These are phyloP conservation scores for Procavia capensis DNA, from an alignment of 2,113 vertebrate genomes.

Conservation along the genomic window DNA sequence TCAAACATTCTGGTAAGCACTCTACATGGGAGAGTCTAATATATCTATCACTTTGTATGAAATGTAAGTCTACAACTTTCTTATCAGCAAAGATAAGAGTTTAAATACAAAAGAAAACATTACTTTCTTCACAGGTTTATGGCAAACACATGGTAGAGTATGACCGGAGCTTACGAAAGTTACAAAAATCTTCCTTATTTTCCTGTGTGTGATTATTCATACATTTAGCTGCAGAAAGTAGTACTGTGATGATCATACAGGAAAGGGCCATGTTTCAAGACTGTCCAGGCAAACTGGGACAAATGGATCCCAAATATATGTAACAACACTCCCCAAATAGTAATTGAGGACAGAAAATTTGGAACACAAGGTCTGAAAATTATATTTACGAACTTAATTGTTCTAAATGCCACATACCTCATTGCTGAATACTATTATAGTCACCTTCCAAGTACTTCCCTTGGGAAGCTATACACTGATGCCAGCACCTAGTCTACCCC, in stretches of 20 bases:
- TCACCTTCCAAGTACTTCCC: too few species aligned
- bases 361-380: too few species aligned
- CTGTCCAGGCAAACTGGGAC: background rate
- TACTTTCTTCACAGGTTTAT: background rate
- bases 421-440: too few species aligned
- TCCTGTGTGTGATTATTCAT: conserved; percentile 15
- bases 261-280: background rate
- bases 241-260: background rate
- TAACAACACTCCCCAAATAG: background rate
- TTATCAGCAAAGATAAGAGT: background rate
- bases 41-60: background rate
- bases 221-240: conserved; percentile 29
- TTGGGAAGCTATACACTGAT: too few species aligned
- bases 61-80: background rate
- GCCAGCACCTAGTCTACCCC: too few species aligned
- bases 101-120: background rate
- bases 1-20: background rate
- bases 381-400: too few species aligned
- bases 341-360: background rate
- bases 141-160: conserved; percentile 5
- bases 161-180: background rate
- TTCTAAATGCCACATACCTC: too few species aligned
- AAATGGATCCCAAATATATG: background rate
- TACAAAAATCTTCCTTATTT: background rate
- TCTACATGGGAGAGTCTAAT: background rate